Conservation (phyloP, 2,888 invertebrate species). For the Drosophila subsilvestris region DNA sequence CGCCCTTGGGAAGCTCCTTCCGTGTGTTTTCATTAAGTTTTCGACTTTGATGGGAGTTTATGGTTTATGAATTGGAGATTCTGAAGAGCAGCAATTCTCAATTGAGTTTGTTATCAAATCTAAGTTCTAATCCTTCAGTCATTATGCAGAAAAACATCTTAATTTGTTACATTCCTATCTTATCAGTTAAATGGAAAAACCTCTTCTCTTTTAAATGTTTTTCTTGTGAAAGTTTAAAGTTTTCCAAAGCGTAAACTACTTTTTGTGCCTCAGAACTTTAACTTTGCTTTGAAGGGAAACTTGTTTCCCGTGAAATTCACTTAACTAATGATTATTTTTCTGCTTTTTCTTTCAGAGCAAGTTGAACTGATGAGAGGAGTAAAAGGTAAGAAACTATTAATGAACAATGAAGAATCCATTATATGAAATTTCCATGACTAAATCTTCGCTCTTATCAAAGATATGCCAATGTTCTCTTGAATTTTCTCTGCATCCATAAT, state of each 20-base stretch:
- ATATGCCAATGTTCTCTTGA: background rate
- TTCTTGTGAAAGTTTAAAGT: conserved; percentile 6
- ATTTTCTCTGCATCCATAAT: conserved; percentile 1
- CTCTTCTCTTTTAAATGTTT: background rate
- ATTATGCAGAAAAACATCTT: background rate
- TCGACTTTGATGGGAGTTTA: background rate
- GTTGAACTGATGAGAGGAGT: background rate
- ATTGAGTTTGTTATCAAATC: conserved; percentile 2
- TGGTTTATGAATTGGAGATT: background rate
- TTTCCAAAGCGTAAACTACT: conserved; percentile 24
- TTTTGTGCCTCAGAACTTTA: conserved; percentile 22
- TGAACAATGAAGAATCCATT: background rate
- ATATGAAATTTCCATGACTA: background rate
- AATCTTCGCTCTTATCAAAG: background rate
- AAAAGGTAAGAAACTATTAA: conserved; percentile 14
- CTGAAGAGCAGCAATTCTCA: background rate
- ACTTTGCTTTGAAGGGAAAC: conserved; percentile 12
- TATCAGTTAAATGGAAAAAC: conserved; percentile 16
- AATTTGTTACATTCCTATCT: background rate
- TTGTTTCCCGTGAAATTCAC: conserved; percentile 16
- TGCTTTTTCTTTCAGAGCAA: conserved; percentile 27
- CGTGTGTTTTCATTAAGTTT: conserved; percentile 18
- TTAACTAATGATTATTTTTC: conserved; percentile 25
- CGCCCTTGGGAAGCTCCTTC: background rate
- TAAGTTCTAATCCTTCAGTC: conserved; percentile 3